Base-by-base conservation (phyloP, 2,797 vertebrate genomes). In the Cichlasoma orientale region DNA sequence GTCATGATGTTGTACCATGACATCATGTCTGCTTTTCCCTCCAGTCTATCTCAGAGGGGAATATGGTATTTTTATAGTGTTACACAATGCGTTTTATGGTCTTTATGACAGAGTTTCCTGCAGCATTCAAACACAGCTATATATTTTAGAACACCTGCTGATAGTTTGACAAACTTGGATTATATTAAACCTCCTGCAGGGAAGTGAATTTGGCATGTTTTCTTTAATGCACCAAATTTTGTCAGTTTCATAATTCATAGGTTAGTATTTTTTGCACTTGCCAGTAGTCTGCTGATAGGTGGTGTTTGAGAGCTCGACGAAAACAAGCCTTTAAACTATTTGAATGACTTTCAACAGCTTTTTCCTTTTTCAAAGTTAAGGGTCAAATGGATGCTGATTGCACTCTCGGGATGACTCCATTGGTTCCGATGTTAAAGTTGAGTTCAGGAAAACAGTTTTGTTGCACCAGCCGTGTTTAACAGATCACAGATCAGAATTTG, bases 401-500 rank as follows among this genome's bases (percentile, higher is more conserved):
- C 41, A 56, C 77, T 70, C 84, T 56, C 44, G 53, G 66, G 70
- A 88, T 56, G 83, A 82, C 87, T 85, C 86, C 71, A 88, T 80
- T 86, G 69, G 33, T 78, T 83, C 74, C 77, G 82, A 78, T 83
- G 82, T 77, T 77, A 82, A 78, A 81, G 80, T 82, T 33, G 56
- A 83, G 77, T 86, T 76, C 58, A 86, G 87, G 84, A 85, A 88
- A 92, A 90, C 86, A 77, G 86, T 82, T 88, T 80, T 19, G 82
- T 91, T 92, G 86, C 90, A 85, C 83, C 69, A 75, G 74, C 80
- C 80, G 2, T 90, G 91, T 92, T 92, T 21, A 87, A 90, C 92
- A 93, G 90, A 92, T 90, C 89, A 87, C 85, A 86, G 89, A 90
- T 83, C 89, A 86, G 77, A 82, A 86, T 87, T 85, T 92, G 82